Evolutionary conservation across 2,888 invertebrate species (phyloP), one percentile per base, ranked within the genome.

Genomic region (Horisme vitalbata): DNA sequence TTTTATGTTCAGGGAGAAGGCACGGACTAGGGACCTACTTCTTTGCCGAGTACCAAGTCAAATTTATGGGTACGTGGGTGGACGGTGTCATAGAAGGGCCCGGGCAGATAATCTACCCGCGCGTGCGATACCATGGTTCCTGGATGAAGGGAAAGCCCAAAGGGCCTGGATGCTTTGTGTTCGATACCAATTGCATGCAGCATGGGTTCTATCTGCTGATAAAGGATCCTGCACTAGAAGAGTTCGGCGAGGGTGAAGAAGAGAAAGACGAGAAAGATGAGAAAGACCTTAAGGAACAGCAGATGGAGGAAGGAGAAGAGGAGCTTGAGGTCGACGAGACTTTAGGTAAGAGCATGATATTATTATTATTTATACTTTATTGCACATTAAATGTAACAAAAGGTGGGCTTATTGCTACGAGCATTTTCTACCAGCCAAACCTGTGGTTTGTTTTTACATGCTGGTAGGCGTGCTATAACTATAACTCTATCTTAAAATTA

Each of bases 11-110:
- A 47, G 47, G 48, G 18, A 37, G 20, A 4, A 43, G 95, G 2
- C 93, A 95, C 71, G 96, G 96, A 0, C 79, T 94, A n/a, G 96
- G 96, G 2, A 94, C 93, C 0, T 96, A 96, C 72, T 91, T 91
- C 26, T 94, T 92, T 62, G 91, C 91, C 0, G 83, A 90, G 20
- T 83, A 88, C 32, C 92, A 91, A 41, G 88, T 91, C 3, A 92
- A 91, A 62, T 92, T 92, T 57, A 92, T 92, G 91, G 96, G 93
- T 30, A 95, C 93, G 32, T 96, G 93, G 97, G 91, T 90, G 57
- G 91, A 92, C 65, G 96, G 95, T 14, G 83, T 87, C 20, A 95
- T 94, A 79, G 92, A 93, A 72, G 96, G 95, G 24, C 92, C 94
- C 0, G 95, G 95, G 0, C 94, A 95, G 72, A 80, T 95, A 1